These are phyloP conservation scores for Perca schrenkii DNA, from an alignment of 2,113 vertebrate species.

Conservation along the genomic window DNA sequence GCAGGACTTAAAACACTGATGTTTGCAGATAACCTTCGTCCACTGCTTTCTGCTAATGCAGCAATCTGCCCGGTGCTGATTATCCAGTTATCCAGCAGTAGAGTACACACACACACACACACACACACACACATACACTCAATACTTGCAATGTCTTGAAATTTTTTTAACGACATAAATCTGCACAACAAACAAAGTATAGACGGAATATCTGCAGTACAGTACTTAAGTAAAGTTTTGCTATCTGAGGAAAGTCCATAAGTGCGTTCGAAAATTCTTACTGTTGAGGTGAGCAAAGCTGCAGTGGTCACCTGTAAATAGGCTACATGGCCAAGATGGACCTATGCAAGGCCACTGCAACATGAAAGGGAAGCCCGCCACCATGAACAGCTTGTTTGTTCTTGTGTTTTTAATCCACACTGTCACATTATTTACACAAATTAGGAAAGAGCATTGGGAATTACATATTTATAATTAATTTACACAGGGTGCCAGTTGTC, in stretches of 20 bases:
- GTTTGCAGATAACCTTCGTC: slow-evolving; percentile 79
- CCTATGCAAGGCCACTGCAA: background rate
- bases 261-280: background rate
- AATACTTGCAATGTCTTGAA: slow-evolving; percentile 44
- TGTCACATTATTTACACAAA: slow-evolving; percentile 3
- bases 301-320: background rate
- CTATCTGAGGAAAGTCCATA: background rate
- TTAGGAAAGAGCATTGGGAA: background rate
- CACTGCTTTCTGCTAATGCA: slow-evolving; percentile 78
- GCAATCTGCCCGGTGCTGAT: slow-evolving; percentile 80
- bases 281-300: slow-evolving; percentile 40
- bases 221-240: slow-evolving; percentile 18
- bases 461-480: background rate
- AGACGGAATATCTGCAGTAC: slow-evolving; percentile 32
- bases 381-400: background rate
- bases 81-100: slow-evolving; percentile 73
- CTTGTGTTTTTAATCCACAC: background rate
- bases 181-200: slow-evolving; percentile 30
- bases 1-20: slow-evolving; percentile 80
- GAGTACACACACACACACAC: slow-evolving; percentile 27
- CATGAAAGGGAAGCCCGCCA: background rate
- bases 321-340: background rate
- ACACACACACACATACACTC: slow-evolving; percentile 28
- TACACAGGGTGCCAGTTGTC: background rate
- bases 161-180: slow-evolving; percentile 56